phyloP scores from a whole-genome alignment of 2,797 vertebrate genomes.

The Chiloscyllium punctatum region DNA sequence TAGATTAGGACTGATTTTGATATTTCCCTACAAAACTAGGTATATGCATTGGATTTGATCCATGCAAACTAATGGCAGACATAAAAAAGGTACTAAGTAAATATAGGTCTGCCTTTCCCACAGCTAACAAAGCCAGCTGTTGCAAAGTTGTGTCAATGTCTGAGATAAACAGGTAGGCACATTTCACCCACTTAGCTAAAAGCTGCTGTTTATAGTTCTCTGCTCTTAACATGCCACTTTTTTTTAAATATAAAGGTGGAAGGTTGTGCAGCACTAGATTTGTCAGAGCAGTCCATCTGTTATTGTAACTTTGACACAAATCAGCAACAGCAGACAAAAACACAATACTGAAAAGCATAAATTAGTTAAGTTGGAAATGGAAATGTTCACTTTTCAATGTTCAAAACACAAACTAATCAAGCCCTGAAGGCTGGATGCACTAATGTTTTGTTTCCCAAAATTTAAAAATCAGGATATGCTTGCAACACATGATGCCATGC shows the following conservation, averaged over 20 bases:
- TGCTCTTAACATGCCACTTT: no score
- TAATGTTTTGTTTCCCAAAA: neutral
- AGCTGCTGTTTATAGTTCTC: neutral
- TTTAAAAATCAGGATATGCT: neutral
- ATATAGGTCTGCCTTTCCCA: no score
- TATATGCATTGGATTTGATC: no score
- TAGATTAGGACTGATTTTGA: no score
- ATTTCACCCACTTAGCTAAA: neutral
- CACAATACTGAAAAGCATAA: neutral
- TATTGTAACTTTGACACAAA: neutral
- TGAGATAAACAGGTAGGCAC: neutral
- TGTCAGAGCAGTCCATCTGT: neutral
- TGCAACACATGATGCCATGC: neutral
- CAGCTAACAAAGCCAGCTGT: neutral
- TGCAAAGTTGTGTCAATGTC: neutral
- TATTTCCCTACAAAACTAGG: no score
- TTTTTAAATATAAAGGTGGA: neutral
- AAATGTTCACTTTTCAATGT: no score
- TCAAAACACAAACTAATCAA: neutral
- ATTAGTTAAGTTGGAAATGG: no score
- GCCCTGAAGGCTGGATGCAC: neutral
- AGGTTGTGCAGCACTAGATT: neutral
- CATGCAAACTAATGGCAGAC: no score
- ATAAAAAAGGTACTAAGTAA: no score
- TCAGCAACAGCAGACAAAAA: neutral